Evolutionary conservation across 2,113 vertebrate genomes (phyloP).

Genomic region (Silurus meridionalis): DNA sequence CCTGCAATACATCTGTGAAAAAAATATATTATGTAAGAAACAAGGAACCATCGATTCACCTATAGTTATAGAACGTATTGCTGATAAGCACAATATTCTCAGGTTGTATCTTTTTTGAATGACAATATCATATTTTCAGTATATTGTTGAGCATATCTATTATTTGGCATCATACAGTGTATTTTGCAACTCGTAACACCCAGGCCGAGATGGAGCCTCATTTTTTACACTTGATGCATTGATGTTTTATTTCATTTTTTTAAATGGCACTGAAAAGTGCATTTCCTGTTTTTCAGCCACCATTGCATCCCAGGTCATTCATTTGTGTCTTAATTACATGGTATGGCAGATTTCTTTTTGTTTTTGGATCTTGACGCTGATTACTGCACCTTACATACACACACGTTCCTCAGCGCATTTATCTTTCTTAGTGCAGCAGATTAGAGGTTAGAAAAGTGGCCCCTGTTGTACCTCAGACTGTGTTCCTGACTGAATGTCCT

Average conservation of each 20-base stretch:
- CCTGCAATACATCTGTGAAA: not conserved
- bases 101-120: not conserved
- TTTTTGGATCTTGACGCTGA: not conserved
- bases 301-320: not conserved
- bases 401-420: not conserved
- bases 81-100: not conserved
- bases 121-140: not conserved
- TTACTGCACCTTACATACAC: slow-evolving; percentile 25
- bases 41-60: not conserved
- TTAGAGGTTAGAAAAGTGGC: slow-evolving; percentile 9
- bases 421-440: slow-evolving; percentile 22
- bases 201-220: too few species aligned
- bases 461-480: slow-evolving; percentile 18
- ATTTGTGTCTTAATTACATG: not conserved
- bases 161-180: not conserved
- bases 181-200: not conserved
- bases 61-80: not conserved
- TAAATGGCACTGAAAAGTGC: not conserved
- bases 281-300: not conserved
- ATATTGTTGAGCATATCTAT: not conserved
- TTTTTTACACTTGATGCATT: not conserved
- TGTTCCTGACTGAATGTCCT: slow-evolving; percentile 11
- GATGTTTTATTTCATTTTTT: not conserved
- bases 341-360: not conserved
- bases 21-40: not conserved